Base-by-base conservation (phyloP, 2,113 vertebrate genomes). In the Alligator sinensis region DNA sequence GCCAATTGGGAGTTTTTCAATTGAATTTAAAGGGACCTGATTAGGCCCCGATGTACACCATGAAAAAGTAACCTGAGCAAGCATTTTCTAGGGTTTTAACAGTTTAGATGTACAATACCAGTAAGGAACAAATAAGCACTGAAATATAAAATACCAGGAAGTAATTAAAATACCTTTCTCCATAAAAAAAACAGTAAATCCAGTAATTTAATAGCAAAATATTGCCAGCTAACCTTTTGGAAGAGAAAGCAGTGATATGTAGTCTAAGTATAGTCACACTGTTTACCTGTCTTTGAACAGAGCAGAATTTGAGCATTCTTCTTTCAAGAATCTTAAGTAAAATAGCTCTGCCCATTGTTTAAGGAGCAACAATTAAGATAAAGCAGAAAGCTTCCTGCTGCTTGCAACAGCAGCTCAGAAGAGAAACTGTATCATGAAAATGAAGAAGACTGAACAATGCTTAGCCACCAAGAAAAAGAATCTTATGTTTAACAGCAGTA, bases 271-370 rank as follows among this genome's bases (percentile, higher is more conserved):
- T 93, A 91, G 61, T 80, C 85, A 89, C 84, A 84, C 77, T 85
- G 61, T 70, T 86, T 74, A 92, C 38, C 55, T 82, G 80, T 84
- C 13, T 83, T 82, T 0, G 4, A 95, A 34, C 38, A 70, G 87
- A 89, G 85, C 81, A 89, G 89, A 82, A 86, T 92, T 86, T 92
- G 95, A 92, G 80, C 72, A 1, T 91, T 80, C 75, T 94, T 84
- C 93, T 90, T 80, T 86, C 88, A 95, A 90, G 64, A 74, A 91
- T 21, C 87, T 88, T 77, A 87, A 88, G 59, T 94, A 92, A 55
- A 87, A 92, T 95, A 92, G 27, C 59, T 80, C 70, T 77, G 55
- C 77, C 61, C 89, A 90, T 3, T 1, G 86, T 83, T 90, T 92
- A 78, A 86, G 85, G 90, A 91, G 55, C 85, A 47, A 47, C 47